Evolutionary conservation across 2,797 vertebrate species (phyloP).

Genomic region (Alosa sapidissima): DNA sequence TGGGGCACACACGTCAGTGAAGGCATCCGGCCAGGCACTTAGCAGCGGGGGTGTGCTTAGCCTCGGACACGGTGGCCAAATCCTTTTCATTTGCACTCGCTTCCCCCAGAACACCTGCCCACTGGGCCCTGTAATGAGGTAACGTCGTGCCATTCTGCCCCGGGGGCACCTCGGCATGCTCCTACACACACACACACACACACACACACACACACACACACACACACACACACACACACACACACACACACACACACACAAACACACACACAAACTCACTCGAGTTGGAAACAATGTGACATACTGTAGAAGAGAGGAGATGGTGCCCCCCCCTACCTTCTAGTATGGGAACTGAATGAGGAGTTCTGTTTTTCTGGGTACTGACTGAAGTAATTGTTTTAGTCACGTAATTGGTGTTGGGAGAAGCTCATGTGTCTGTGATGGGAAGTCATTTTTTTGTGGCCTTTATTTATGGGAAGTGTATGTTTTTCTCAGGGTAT

Average conservation of each 20-base stretch:
- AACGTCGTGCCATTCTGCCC: constrained; percentile 12
- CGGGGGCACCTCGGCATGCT: neutral
- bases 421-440: neutral
- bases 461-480: neutral
- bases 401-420: neutral
- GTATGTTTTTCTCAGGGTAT: neutral
- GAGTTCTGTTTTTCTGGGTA: neutral
- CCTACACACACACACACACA: neutral
- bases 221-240: neutral
- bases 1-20: neutral
- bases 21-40: constrained; percentile 13
- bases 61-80: constrained; percentile 37
- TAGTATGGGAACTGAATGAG: neutral
- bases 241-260: neutral
- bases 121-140: constrained; percentile 49
- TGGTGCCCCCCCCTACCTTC: neutral
- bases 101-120: constrained; percentile 32
- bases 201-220: neutral
- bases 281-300: neutral
- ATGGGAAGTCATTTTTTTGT: neutral
- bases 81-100: constrained; percentile 46
- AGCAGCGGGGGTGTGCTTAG: constrained; percentile 35
- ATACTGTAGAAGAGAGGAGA: neutral
- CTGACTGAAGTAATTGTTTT: neutral
- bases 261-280: neutral